Percentiles rank a stretch among this genome's conserved stretches.
These are phyloP conservation scores for Odontothrips loti DNA, from an alignment of 2,888 invertebrate genomes.

Conservation along the genomic window DNA sequence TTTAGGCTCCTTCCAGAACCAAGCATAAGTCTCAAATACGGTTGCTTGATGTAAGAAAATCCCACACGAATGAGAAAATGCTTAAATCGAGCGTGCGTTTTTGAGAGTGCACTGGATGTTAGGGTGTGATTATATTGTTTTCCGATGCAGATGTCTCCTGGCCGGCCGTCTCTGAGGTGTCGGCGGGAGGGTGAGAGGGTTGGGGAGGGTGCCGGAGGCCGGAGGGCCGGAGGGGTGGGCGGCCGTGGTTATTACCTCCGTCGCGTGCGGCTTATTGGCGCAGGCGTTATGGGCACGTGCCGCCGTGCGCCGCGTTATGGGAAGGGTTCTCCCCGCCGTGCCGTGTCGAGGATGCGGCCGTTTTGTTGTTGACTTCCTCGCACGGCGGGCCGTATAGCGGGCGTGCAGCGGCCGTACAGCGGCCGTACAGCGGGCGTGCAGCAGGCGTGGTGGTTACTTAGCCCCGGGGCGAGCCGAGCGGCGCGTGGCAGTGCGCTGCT, in stretches of 20 bases:
- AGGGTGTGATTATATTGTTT: no score
- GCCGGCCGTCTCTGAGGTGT: neutral
- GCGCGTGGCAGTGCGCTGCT: neutral
- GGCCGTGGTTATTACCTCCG: neutral
- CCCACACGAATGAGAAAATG: no score
- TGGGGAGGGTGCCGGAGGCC: neutral
- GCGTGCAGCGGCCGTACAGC: neutral
- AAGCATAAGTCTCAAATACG: no score
- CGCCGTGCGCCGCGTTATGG: neutral
- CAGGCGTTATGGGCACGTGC: constrained; percentile 9
- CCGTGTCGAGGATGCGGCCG: neutral
- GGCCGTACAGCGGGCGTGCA: neutral
- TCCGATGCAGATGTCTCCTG: no score
- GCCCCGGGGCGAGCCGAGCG: neutral
- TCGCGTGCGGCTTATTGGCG: constrained; percentile 23
- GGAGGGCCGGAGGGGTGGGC: neutral
- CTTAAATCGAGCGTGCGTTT: no score
- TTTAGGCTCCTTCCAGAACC: no score
- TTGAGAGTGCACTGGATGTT: no score
- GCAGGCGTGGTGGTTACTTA: no score
- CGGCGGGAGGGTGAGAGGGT: neutral
- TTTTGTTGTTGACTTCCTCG: constrained; percentile 23
- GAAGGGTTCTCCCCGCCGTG: neutral
- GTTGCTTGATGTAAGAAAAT: no score
- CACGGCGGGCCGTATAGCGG: neutral